These are phyloP conservation scores for Hybos culiciformis DNA, from an alignment of 2,888 invertebrate genomes.

Conservation along the genomic window DNA sequence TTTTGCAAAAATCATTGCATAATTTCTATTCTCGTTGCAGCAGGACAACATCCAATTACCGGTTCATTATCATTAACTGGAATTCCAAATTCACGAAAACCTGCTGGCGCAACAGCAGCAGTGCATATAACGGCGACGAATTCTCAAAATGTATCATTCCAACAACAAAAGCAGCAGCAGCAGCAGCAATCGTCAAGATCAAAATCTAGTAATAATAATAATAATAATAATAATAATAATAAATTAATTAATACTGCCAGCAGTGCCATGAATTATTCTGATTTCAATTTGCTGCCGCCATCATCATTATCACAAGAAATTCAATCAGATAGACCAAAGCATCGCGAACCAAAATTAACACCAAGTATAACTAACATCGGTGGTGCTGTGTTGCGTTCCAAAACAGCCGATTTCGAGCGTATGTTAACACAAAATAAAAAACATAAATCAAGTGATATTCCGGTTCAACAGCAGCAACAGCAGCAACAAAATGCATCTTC, in stretches of 20 bases:
- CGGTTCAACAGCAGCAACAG: background rate
- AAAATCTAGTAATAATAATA: background rate
- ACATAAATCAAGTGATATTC: slow-evolving; percentile 3
- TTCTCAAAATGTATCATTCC: background rate
- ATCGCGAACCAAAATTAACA: slow-evolving; percentile 34
- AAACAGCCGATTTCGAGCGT: slow-evolving; percentile 53
- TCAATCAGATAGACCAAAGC: slow-evolving; percentile 5
- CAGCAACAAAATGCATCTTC: background rate
- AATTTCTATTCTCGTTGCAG: slow-evolving; percentile 5
- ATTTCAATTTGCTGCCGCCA: slow-evolving; percentile 2
- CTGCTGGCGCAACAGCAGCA: background rate
- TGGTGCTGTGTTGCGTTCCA: slow-evolving; percentile 48
- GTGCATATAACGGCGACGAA: background rate
- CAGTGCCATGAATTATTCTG: background rate
- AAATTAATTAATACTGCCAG: background rate
- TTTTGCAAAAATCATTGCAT: background rate
- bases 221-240: slow-evolving; percentile 1
- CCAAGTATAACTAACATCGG: slow-evolving; percentile 52
- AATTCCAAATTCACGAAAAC: background rate
- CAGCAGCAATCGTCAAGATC: slow-evolving; percentile 3
- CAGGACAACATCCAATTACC: slow-evolving; percentile 16
- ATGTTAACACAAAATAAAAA: slow-evolving; percentile 14
- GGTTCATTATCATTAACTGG: slow-evolving; percentile 16
- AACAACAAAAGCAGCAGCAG: background rate
- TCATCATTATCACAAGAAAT: slow-evolving; percentile 13